A percentile compares a stretch with the other conserved stretches of the same genome.
These are phyloP conservation scores for Scrobipalpa costella DNA, from an alignment of 2,888 invertebrate genomes.

Conservation along the genomic window DNA sequence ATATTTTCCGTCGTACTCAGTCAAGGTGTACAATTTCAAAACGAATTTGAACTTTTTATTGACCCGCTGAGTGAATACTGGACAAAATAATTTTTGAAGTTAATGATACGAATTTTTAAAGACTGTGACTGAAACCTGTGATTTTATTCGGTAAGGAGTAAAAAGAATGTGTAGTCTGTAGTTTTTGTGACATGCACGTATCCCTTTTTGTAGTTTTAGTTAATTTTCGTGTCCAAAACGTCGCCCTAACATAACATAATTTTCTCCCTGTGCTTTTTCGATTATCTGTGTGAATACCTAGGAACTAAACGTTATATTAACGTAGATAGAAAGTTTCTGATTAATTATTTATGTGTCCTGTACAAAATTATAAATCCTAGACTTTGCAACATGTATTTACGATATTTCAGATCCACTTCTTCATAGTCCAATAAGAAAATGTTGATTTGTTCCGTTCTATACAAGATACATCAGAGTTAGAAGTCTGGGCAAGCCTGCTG, in stretches of 20 bases:
- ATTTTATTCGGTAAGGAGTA: conserved; percentile 3
- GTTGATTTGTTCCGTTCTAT: background rate
- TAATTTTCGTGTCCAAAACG: background rate
- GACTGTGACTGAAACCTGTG: background rate
- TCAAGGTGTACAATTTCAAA: background rate
- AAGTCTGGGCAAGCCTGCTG: background rate
- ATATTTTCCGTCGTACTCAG: background rate
- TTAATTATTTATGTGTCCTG: background rate
- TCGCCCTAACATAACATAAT: background rate
- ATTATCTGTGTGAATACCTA: background rate
- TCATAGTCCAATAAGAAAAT: background rate
- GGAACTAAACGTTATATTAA: background rate
- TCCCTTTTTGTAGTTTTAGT: background rate
- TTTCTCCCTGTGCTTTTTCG: background rate
- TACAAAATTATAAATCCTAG: background rate
- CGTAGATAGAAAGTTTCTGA: background rate
- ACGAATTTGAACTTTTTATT: background rate
- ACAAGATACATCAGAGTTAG: background rate
- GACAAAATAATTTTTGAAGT: background rate
- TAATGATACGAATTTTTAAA: background rate
- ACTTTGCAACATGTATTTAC: background rate
- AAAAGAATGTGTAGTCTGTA: background rate
- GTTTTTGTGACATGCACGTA: background rate
- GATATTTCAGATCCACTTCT: background rate
- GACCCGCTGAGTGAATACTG: background rate